These are phyloP conservation scores for Crematogaster levior DNA, from an alignment of 2,888 invertebrate genomes.

Conservation along the genomic window DNA sequence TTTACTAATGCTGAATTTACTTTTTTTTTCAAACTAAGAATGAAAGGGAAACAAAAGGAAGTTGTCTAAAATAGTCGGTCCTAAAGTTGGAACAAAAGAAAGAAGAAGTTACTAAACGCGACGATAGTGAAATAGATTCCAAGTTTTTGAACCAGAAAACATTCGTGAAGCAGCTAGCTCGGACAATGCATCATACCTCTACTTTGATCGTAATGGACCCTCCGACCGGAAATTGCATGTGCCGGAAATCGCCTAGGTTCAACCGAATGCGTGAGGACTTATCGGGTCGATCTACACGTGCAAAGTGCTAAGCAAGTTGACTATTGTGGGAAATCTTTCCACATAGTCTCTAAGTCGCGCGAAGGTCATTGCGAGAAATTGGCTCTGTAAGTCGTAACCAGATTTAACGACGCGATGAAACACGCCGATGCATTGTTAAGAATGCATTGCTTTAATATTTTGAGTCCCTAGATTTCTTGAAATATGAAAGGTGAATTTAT, in stretches of 20 bases:
- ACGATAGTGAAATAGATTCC: slow-evolving; percentile 4
- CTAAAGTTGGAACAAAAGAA: background rate
- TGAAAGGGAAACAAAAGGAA: background rate
- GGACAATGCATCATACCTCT: slow-evolving; percentile 57
- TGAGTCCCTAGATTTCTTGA: background rate
- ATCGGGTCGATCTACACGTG: slow-evolving; percentile 64
- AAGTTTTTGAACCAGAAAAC: slow-evolving; percentile 35
- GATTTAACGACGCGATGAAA: slow-evolving; percentile 16
- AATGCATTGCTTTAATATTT: background rate
- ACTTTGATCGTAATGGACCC: slow-evolving; percentile 70
- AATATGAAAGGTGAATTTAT: background rate
- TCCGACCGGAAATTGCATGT: slow-evolving; percentile 80
- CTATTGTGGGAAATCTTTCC: slow-evolving; percentile 54
- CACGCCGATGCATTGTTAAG: background rate
- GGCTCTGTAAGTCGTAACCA: background rate
- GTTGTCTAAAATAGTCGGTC: slow-evolving; percentile 7
- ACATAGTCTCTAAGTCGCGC: slow-evolving; percentile 59
- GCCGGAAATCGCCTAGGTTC: slow-evolving; percentile 82
- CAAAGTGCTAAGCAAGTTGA: slow-evolving; percentile 31
- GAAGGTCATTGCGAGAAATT: slow-evolving; percentile 12
- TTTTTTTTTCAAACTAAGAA: background rate
- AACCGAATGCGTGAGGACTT: slow-evolving; percentile 78
- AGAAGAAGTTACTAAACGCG: slow-evolving; percentile 1
- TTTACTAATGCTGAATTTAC: background rate
- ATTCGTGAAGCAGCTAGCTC: slow-evolving; percentile 47